phyloP scores from a whole-genome alignment of 2,113 vertebrate species.

The Nerophis ophidion region DNA sequence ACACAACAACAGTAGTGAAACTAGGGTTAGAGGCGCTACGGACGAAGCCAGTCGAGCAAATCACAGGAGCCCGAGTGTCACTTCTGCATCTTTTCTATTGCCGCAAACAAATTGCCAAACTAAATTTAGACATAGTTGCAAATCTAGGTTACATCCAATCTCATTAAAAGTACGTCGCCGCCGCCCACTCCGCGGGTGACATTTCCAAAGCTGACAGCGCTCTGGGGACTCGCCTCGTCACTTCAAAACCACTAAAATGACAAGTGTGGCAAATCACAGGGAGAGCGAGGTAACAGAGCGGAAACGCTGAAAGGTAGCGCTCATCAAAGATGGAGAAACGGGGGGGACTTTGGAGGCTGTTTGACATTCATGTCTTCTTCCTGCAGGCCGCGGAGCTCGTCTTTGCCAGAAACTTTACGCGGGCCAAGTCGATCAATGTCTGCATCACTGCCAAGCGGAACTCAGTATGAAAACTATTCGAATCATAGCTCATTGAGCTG shows the following conservation, averaged over 20 bases:
- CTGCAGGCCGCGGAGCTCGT: constrained; percentile 39
- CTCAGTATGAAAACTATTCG: constrained; percentile 1
- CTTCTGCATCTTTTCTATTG: constrained; percentile 7
- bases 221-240: constrained; percentile 26
- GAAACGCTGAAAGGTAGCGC: constrained; percentile 2
- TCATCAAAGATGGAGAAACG: constrained; percentile 15
- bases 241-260: constrained; percentile 30
- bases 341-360: constrained; percentile 32
- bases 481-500: not conserved
- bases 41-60: not conserved
- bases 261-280: constrained; percentile 12
- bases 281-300: constrained; percentile 10
- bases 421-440: constrained; percentile 46
- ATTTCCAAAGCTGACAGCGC: constrained; percentile 26
- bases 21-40: too few species aligned
- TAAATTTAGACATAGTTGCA: constrained; percentile 39
- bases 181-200: constrained; percentile 27
- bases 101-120: constrained; percentile 30
- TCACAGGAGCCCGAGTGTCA: constrained; percentile 10
- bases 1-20: too few species aligned
- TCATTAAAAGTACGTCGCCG: constrained; percentile 21
- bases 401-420: constrained; percentile 32
- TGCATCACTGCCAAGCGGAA: constrained; percentile 12
- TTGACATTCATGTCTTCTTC: constrained; percentile 58
- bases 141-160: constrained; percentile 47